These are phyloP conservation scores for Harmothoe impar DNA, from an alignment of 2,888 invertebrate species.

Conservation along the genomic window DNA sequence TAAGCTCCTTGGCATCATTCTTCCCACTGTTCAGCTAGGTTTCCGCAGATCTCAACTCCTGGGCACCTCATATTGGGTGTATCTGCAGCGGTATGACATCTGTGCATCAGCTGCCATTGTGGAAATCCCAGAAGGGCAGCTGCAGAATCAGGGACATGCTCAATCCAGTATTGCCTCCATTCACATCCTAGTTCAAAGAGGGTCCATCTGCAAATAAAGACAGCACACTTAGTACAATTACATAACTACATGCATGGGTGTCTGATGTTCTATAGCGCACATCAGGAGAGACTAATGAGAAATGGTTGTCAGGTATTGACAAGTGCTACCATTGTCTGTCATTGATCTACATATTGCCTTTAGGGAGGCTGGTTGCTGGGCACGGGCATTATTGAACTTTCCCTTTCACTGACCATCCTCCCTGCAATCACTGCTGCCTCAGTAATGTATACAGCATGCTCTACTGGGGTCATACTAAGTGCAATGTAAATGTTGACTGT, in stretches of 20 bases:
- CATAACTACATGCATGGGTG: not conserved
- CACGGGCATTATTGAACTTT: not conserved
- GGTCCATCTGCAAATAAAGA: constrained; percentile 1
- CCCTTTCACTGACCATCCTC: not conserved
- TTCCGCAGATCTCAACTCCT: no score
- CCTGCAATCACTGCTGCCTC: not conserved
- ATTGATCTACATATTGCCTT: not conserved
- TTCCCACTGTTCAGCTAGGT: no score
- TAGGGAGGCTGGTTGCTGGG: not conserved
- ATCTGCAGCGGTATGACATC: no score
- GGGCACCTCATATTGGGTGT: no score
- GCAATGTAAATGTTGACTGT: no score
- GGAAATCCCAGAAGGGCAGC: no score
- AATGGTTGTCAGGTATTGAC: not conserved
- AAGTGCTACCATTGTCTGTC: not conserved
- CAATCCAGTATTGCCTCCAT: not conserved
- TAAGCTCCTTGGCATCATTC: no score
- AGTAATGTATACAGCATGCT: no score
- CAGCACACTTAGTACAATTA: not conserved
- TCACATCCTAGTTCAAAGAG: not conserved
- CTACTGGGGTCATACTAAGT: no score
- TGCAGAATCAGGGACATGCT: no score
- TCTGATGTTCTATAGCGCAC: not conserved
- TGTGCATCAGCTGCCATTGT: no score
- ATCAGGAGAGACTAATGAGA: not conserved